Evolutionary conservation across 2,888 invertebrate species (phyloP), one percentile per base, ranked within the genome.

Genomic region (Marasmarcha lunaedactyla): DNA sequence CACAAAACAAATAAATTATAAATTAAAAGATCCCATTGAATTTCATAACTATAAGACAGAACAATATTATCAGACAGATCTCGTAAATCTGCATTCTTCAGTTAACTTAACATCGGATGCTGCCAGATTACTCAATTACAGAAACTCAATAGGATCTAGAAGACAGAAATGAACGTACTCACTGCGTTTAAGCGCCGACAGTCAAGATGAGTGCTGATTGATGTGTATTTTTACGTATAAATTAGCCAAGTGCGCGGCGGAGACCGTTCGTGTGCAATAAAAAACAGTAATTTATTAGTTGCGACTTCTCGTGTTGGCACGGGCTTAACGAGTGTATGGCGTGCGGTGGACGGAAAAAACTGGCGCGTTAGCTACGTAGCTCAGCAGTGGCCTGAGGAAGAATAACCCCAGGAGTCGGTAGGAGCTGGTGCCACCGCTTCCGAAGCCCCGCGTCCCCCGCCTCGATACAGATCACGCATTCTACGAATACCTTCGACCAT

Each of bases 231-330:
- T 72, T 67, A 77, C 74, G 79, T 81, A 81, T 70, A 78, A 81
- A 76, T 79, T 68, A 78, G 57, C 68, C 69, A 71, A 65, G 63
- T 64, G 72, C 81, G 76, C 78, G 84, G 65, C 81, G 78, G 67
- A 78, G 83, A 86, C 87, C 86, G 78, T 68, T 69, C 67, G 69
- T 65, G 70, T 71, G 70, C 72, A 70, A 78, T 78, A 79, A 83
- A 79, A 83, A 83, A 81, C 79, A 74, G 77, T 81, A 83, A 83
- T 83, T 83, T 83, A 83, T 86, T 84, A 83, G 84, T 83, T 86
- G 84, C 84, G 86, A 85, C 84, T 85, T 84, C 86, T 86, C 85
- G 87, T 85, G 83, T 85, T 85, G 84, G 83, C 85, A 83, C 86
- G 86, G 85, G 74, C 79, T 79, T 83, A 84, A 85, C 85, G 84